These are phyloP conservation scores for Sylvilagus floridanus DNA, from an alignment of 2,797 vertebrate species.

Conservation along the genomic window DNA sequence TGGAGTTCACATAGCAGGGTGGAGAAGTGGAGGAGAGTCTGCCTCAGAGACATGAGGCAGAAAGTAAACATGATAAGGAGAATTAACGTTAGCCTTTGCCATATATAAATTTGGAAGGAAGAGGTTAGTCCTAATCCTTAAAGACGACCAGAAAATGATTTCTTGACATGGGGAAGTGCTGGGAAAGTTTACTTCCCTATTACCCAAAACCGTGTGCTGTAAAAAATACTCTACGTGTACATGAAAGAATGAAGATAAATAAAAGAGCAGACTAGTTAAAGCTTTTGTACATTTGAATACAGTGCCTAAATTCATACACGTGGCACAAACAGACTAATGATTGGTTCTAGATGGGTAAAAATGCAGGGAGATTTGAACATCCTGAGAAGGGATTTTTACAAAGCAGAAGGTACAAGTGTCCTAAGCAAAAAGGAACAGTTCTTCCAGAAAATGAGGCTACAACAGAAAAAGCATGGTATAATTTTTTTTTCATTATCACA, in stretches of 20 bases:
- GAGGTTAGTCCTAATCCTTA: not conserved
- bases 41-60: not conserved
- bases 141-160: not conserved
- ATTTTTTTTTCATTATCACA: not conserved
- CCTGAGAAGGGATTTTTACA: not conserved
- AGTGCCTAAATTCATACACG: not conserved
- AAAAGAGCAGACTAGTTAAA: not conserved
- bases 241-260: not conserved
- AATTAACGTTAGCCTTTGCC: not conserved
- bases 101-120: not conserved
- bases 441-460: not conserved
- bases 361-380: too few relatives aligned
- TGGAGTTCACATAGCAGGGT: not conserved
- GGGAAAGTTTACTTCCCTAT: not conserved
- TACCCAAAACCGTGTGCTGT: not conserved
- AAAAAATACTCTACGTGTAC: not conserved
- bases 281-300: not conserved
- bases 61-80: not conserved
- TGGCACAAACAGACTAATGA: not conserved
- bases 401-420: not conserved
- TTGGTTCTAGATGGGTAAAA: not conserved
- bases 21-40: not conserved
- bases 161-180: not conserved
- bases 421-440: not conserved
- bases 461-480: not conserved